phyloP scores from a whole-genome alignment of 2,888 invertebrate genomes.

The Alsophila aescularia region DNA sequence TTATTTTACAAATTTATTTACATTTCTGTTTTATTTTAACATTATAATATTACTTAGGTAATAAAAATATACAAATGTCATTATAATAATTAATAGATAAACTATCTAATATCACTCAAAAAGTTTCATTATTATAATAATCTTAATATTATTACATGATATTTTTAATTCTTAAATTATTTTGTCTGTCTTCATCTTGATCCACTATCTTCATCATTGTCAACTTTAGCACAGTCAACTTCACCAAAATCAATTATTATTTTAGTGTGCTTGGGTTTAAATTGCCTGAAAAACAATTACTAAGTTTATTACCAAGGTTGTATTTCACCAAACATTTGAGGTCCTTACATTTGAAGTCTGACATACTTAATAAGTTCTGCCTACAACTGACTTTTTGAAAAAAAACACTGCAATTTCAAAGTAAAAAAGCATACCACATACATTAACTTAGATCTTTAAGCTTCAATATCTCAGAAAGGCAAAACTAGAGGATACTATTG shows the following conservation, averaged over 20 bases:
- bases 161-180: slow-evolving; percentile 7
- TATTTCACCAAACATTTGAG: too few relatives aligned
- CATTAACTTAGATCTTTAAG: too few relatives aligned
- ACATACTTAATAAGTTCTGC: too few relatives aligned
- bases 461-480: too few relatives aligned
- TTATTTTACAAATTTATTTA: slow-evolving; percentile 76
- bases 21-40: neutral
- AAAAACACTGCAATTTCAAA: too few relatives aligned
- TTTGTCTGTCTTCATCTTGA: slow-evolving; percentile 43
- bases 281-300: slow-evolving; percentile 80
- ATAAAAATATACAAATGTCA: neutral
- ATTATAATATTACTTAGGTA: too few relatives aligned
- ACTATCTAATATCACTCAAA: slow-evolving; percentile 29
- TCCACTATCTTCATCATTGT: slow-evolving; percentile 64
- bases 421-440: too few relatives aligned
- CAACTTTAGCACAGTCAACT: slow-evolving; percentile 86
- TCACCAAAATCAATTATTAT: slow-evolving; percentile 89
- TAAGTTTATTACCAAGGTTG: neutral
- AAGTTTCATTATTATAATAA: neutral
- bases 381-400: too few relatives aligned
- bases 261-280: slow-evolving; percentile 83
- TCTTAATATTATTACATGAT: neutral
- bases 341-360: too few relatives aligned
- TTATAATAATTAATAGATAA: neutral
- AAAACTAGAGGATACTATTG: too few relatives aligned